These are phyloP conservation scores for Zele albiditarsus DNA, from an alignment of 2,888 invertebrate species.

Conservation along the genomic window DNA sequence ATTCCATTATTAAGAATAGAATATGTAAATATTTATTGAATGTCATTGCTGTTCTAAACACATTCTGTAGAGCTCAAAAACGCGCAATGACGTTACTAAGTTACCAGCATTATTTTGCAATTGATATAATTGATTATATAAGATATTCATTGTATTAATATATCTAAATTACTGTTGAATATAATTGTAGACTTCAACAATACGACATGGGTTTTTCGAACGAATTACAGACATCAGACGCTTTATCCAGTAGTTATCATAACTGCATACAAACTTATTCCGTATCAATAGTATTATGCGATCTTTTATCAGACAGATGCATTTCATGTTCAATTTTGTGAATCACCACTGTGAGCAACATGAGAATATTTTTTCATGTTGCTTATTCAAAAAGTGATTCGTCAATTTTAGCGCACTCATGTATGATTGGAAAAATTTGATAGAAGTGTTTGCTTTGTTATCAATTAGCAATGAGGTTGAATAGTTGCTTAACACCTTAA, in stretches of 20 bases:
- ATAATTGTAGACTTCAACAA: background rate
- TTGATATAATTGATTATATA: conserved; percentile 36
- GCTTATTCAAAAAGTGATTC: background rate
- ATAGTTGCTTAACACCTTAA: conserved; percentile 18
- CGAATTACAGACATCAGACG: conserved; percentile 46
- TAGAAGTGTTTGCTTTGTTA: background rate
- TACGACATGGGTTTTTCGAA: background rate
- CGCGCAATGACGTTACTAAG: conserved; percentile 54
- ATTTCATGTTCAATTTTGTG: background rate
- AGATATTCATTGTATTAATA: conserved; percentile 21
- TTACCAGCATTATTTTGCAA: conserved; percentile 50
- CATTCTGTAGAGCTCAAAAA: conserved; percentile 16
- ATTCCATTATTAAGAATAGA: background rate
- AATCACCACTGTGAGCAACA: background rate
- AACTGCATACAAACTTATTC: conserved; percentile 28
- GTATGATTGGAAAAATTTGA: background rate
- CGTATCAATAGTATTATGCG: background rate
- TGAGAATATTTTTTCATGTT: background rate
- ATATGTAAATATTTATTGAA: background rate
- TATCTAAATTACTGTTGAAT: background rate
- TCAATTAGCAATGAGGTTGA: conserved; percentile 12
- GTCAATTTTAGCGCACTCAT: background rate
- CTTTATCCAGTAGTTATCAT: conserved; percentile 61
- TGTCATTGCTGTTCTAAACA: background rate
- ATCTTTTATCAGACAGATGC: background rate